Conservation (phyloP, 2,888 invertebrate species). For the Embidobia sp. region DNA sequence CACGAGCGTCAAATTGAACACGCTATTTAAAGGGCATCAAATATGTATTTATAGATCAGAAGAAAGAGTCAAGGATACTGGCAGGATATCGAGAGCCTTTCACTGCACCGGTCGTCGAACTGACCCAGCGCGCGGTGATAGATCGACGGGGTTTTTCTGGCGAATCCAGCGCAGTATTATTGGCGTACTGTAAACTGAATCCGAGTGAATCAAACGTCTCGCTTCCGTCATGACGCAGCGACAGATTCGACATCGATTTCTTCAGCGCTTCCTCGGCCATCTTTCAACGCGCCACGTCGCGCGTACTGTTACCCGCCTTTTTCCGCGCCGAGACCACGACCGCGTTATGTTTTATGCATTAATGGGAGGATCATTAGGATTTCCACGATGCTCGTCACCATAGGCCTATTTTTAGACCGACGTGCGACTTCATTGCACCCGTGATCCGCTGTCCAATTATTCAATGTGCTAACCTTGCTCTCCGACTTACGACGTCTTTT, state of each 20-base stretch:
- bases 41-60: conserved; percentile 61
- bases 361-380: conserved; percentile 20
- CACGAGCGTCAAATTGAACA: conserved; percentile 19
- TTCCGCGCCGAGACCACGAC: conserved; percentile 16
- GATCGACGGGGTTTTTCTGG: conserved; percentile 59
- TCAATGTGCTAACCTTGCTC: too few relatives aligned
- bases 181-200: conserved; percentile 53
- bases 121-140: conserved; percentile 62
- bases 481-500: too few relatives aligned
- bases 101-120: conserved; percentile 67
- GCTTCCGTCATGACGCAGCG: conserved; percentile 44
- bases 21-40: conserved; percentile 47
- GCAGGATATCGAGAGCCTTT: conserved; percentile 61
- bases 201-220: conserved; percentile 42
- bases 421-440: neutral
- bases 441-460: neutral
- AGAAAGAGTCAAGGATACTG: conserved; percentile 64
- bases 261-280: conserved; percentile 34
- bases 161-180: conserved; percentile 45
- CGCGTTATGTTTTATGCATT: conserved; percentile 47
- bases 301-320: conserved; percentile 41
- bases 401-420: neutral
- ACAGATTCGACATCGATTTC: conserved; percentile 51
- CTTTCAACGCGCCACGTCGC: conserved; percentile 40
- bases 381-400: conserved; percentile 11